Evolutionary conservation across 2,113 vertebrate species (phyloP).

Genomic region (Hirundichthys speculiger): DNA sequence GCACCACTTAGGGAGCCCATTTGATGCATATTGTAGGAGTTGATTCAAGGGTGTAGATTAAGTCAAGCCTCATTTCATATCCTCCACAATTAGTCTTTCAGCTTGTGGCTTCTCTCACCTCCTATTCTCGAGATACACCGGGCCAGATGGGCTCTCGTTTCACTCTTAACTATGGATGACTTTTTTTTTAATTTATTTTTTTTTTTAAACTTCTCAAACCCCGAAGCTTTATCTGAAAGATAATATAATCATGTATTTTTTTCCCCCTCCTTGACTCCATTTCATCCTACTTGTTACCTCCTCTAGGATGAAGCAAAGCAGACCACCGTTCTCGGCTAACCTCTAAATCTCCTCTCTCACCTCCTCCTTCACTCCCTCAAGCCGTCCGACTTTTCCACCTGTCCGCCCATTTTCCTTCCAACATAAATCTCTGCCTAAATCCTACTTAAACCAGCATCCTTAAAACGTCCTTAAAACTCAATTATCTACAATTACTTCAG

Average conservation of each 20-base stretch:
- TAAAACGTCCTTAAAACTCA: slow-evolving; percentile 82
- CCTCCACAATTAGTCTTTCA: slow-evolving; percentile 78
- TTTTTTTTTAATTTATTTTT: slow-evolving; percentile 43
- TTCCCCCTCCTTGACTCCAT: slow-evolving; percentile 16
- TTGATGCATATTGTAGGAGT: slow-evolving; percentile 77
- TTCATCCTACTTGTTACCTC: slow-evolving; percentile 52
- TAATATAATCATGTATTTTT: slow-evolving; percentile 45
- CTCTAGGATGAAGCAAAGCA: slow-evolving; percentile 45
- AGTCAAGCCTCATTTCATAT: slow-evolving; percentile 78
- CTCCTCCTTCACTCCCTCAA: slow-evolving; percentile 36
- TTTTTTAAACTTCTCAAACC: slow-evolving; percentile 43
- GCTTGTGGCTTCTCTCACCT: slow-evolving; percentile 72
- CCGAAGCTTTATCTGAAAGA: slow-evolving; percentile 47
- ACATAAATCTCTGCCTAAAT: slow-evolving; percentile 76
- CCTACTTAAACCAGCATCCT: slow-evolving; percentile 78
- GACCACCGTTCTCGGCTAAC: slow-evolving; percentile 28
- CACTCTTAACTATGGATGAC: slow-evolving; percentile 62
- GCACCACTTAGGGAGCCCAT: slow-evolving; percentile 75
- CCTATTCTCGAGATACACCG: slow-evolving; percentile 57
- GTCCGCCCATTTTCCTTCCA: slow-evolving; percentile 55
- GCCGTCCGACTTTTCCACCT: slow-evolving; percentile 63
- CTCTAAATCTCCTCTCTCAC: slow-evolving; percentile 43
- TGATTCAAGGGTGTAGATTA: slow-evolving; percentile 78
- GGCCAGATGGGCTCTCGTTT: slow-evolving; percentile 52
- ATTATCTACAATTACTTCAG: slow-evolving; percentile 83